Percentiles rank a stretch among this genome's conserved stretches.
These are phyloP conservation scores for Trichacis sp. DNA, from an alignment of 2,888 invertebrate species.

Conservation along the genomic window DNA sequence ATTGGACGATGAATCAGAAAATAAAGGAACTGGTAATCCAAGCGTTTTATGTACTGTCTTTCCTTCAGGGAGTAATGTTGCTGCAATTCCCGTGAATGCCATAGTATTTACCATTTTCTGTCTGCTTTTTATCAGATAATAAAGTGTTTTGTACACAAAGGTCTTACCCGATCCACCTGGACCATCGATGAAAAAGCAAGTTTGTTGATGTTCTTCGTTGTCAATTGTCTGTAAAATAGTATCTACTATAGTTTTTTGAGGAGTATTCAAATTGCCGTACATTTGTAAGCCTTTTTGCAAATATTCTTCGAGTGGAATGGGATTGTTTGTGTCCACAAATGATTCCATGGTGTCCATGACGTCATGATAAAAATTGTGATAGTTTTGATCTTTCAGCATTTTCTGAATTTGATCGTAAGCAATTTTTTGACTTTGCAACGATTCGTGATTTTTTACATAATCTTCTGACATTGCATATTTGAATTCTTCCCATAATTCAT, in stretches of 20 bases:
- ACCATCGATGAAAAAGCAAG: constrained; percentile 19
- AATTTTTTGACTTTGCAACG: constrained; percentile 18
- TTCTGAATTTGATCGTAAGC: constrained; percentile 29
- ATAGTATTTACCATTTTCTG: constrained; percentile 27
- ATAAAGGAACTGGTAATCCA: too few species aligned
- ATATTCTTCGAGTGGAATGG: constrained; percentile 4
- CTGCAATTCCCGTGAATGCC: too few species aligned
- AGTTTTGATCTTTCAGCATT: constrained; percentile 26
- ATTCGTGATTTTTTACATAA: constrained; percentile 12
- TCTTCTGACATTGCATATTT: constrained; percentile 43
- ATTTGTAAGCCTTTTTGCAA: constrained; percentile 18
- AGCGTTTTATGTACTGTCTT: too few species aligned
- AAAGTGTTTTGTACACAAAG: constrained; percentile 29
- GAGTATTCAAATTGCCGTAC: constrained; percentile 33
- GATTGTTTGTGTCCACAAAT: not conserved
- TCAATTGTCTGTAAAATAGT: constrained; percentile 21
- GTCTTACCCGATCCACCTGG: too few species aligned
- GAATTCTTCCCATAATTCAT: constrained; percentile 39
- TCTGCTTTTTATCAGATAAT: constrained; percentile 16
- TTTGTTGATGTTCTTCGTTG: constrained; percentile 5
- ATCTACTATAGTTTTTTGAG: constrained; percentile 42
- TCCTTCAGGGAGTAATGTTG: constrained; percentile 53
- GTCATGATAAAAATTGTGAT: constrained; percentile 19
- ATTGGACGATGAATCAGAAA: too few species aligned
- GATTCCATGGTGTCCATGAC: constrained; percentile 1